Conservation (phyloP, 2,888 invertebrate species). For the Trissolcus brochymenae region DNA sequence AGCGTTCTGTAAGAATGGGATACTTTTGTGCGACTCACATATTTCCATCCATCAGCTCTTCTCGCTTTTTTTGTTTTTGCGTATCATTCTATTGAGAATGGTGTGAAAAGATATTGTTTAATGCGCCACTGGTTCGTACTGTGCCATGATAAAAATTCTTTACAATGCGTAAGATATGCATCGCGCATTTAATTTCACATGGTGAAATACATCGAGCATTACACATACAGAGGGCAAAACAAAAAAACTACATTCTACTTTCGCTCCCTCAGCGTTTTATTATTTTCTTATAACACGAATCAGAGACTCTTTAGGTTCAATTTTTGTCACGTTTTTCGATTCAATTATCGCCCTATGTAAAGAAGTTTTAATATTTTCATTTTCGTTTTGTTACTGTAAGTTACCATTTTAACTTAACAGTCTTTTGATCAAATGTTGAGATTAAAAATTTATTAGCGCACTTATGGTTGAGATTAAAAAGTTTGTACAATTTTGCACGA, state of each 20-base stretch:
- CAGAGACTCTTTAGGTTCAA: not conserved
- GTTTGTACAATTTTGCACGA: too few species aligned
- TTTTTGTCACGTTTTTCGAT: slow-evolving; percentile 17
- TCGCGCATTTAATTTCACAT: slow-evolving; percentile 32
- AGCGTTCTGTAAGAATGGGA: slow-evolving; percentile 35
- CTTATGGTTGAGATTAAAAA: too few species aligned
- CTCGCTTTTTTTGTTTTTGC: slow-evolving; percentile 6
- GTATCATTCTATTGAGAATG: slow-evolving; percentile 48
- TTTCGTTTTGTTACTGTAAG: too few species aligned
- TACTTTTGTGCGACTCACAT: slow-evolving; percentile 35
- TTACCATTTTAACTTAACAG: too few species aligned
- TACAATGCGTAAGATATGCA: slow-evolving; percentile 48
- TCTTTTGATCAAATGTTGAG: too few species aligned
- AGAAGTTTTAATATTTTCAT: not conserved
- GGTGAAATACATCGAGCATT: slow-evolving; percentile 35
- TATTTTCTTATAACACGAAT: slow-evolving; percentile 6
- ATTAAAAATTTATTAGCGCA: too few species aligned
- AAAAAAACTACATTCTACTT: slow-evolving; percentile 36
- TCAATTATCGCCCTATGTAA: not conserved
- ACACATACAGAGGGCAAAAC: slow-evolving; percentile 7
- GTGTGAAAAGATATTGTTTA: slow-evolving; percentile 53
- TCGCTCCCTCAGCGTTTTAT: slow-evolving; percentile 18
- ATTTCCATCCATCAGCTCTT: slow-evolving; percentile 47
- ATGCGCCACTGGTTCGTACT: slow-evolving; percentile 41
- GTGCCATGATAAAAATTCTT: slow-evolving; percentile 49